Conservation (phyloP, 1,140 invertebrate species). For the Antheraea pernyi region DNA sequence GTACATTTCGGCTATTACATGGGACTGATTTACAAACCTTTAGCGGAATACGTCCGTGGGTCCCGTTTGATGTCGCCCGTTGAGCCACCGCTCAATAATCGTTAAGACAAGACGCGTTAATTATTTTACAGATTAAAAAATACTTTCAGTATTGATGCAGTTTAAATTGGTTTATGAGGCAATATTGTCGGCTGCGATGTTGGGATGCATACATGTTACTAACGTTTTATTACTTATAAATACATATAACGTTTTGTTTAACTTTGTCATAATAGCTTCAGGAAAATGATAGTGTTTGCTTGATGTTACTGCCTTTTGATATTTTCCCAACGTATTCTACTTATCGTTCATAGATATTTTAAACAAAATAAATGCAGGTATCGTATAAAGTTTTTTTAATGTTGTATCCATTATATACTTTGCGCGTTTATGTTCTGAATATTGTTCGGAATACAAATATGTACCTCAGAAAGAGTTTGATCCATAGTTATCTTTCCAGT, state of each 20-base stretch:
- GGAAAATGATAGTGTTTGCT: neutral
- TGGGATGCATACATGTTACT: neutral
- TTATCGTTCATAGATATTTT: too few species aligned
- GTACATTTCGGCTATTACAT: constrained; percentile 34
- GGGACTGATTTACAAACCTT: constrained; percentile 49
- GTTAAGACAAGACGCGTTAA: constrained; percentile 47
- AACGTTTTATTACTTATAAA: neutral
- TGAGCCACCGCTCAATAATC: constrained; percentile 47
- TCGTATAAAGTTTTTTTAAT: too few species aligned
- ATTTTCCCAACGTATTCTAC: too few species aligned
- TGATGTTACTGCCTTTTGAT: too few species aligned
- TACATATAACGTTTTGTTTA: neutral
- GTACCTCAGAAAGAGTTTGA: too few species aligned
- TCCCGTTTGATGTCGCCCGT: constrained; percentile 24
- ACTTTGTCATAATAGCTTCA: neutral
- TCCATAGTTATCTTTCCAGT: too few species aligned
- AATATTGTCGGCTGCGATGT: neutral
- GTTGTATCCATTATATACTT: too few species aligned
- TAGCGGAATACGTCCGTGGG: constrained; percentile 27
- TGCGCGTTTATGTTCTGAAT: too few species aligned
- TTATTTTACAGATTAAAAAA: constrained; percentile 29
- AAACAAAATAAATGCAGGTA: too few species aligned
- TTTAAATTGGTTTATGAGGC: constrained; percentile 29
- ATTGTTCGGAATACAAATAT: too few species aligned
- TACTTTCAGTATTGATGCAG: constrained; percentile 21